Conservation (phyloP, 35 echinoderm and acorn worm species). For the Apostichopus japonicus region DNA sequence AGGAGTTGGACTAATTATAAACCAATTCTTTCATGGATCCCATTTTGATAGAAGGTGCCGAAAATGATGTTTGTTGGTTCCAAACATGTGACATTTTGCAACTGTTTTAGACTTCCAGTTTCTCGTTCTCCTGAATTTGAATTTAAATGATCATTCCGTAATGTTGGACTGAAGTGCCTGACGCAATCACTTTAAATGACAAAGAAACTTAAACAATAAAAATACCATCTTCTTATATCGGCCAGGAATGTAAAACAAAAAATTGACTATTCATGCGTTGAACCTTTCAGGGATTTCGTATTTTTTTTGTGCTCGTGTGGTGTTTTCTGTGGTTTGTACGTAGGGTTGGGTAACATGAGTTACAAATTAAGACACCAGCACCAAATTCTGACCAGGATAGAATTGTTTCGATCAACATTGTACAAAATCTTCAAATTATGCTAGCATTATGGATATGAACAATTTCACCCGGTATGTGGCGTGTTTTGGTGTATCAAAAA, state of each 20-base stretch:
- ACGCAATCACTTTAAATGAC: constrained; percentile 7
- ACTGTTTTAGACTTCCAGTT: constrained; percentile 7
- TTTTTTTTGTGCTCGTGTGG: constrained; percentile 3
- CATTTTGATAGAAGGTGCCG: neutral
- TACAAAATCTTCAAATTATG: neutral
- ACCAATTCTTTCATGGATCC: constrained; percentile 41
- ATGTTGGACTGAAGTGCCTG: constrained; percentile 16
- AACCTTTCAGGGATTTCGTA: constrained; percentile 32
- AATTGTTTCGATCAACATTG: neutral
- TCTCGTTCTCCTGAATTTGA: neutral
- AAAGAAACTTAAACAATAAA: neutral
- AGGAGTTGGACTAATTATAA: constrained; percentile 60
- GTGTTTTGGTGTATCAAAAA: neutral
- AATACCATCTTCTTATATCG: neutral
- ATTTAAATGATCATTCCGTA: neutral
- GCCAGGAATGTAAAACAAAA: constrained; percentile 14
- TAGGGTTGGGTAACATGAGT: constrained; percentile 19
- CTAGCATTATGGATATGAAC: neutral
- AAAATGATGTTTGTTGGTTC: neutral
- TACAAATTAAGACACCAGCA: neutral
- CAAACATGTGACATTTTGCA: neutral
- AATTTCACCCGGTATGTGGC: neutral
- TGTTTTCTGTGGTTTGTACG: neutral
- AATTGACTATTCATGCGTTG: constrained; percentile 2
- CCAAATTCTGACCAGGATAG: too few relatives aligned